Percentiles rank a stretch among this genome's conserved stretches.
phyloP scores from a whole-genome alignment of 2,797 vertebrate genomes.

The Pipistrellus pygmaeus region DNA sequence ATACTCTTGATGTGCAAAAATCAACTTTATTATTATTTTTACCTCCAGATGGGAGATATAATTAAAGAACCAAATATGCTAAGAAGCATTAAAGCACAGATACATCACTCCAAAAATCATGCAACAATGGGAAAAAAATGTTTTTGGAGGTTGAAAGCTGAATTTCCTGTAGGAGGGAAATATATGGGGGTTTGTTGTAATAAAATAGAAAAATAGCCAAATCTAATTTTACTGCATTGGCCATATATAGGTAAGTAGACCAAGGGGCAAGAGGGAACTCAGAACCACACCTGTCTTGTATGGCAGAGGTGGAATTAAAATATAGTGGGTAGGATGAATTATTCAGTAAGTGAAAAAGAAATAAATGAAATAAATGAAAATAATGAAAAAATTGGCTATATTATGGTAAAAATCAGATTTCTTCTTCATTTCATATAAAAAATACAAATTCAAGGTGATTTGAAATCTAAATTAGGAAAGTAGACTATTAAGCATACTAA shows the following conservation, averaged over 20 bases:
- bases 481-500: not conserved
- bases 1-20: not conserved
- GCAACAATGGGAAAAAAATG: not conserved
- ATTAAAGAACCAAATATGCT: not conserved
- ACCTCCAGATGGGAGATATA: not conserved
- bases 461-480: not conserved
- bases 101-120: not conserved
- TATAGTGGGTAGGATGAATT: not conserved
- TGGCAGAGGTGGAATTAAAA: not conserved
- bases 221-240: not conserved
- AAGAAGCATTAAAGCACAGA: not conserved
- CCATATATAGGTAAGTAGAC: not conserved
- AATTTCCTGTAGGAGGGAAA: not conserved
- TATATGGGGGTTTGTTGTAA: not conserved
- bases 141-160: not conserved
- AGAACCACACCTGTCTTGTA: not conserved
- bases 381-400: not conserved
- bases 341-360: not conserved
- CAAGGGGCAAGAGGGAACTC: not conserved
- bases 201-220: slow-evolving; percentile 9
- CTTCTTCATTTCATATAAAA: not conserved
- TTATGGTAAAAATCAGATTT: not conserved
- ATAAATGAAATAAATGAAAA: not conserved
- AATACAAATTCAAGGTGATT: not conserved
- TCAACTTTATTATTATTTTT: slow-evolving; percentile 10